These are phyloP conservation scores for Knipowitschia caucasica DNA, from an alignment of 2,797 vertebrate species.

Conservation along the genomic window DNA sequence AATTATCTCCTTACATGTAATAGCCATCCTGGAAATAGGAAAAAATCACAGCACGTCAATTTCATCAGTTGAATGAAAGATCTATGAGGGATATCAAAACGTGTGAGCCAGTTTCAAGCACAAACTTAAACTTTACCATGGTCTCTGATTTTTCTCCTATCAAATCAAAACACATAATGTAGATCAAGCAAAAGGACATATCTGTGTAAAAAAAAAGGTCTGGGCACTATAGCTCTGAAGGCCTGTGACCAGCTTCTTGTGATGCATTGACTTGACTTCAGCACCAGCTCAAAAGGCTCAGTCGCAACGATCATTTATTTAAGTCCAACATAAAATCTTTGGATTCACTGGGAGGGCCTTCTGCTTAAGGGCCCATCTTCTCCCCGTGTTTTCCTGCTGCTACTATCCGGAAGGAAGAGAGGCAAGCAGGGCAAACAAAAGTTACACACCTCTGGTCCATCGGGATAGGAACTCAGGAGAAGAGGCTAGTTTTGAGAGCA, in stretches of 20 bases:
- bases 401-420: conserved; percentile 57
- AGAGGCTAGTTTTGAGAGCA: not conserved
- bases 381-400: conserved; percentile 70
- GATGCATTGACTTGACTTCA: conserved; percentile 7
- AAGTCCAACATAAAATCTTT: not conserved
- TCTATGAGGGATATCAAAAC: too few species aligned
- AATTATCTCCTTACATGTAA: not conserved
- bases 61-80: too few species aligned
- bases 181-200: too few species aligned
- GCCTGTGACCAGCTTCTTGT: not conserved
- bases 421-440: conserved; percentile 48
- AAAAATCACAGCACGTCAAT: not conserved
- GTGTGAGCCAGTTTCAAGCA: too few species aligned
- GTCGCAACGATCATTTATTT: not conserved
- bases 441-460: conserved; percentile 39
- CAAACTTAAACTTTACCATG: too few species aligned
- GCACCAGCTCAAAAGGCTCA: not conserved
- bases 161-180: too few species aligned
- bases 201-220: too few species aligned
- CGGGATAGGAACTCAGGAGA: conserved; percentile 17
- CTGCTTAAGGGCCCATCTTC: conserved; percentile 35
- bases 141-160: too few species aligned
- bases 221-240: too few species aligned
- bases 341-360: conserved; percentile 32
- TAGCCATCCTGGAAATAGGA: not conserved